A percentile compares a stretch with the other conserved stretches of the same genome.
Conservation (phyloP, 2,888 invertebrate species). For the Cerceris ruficornis region DNA sequence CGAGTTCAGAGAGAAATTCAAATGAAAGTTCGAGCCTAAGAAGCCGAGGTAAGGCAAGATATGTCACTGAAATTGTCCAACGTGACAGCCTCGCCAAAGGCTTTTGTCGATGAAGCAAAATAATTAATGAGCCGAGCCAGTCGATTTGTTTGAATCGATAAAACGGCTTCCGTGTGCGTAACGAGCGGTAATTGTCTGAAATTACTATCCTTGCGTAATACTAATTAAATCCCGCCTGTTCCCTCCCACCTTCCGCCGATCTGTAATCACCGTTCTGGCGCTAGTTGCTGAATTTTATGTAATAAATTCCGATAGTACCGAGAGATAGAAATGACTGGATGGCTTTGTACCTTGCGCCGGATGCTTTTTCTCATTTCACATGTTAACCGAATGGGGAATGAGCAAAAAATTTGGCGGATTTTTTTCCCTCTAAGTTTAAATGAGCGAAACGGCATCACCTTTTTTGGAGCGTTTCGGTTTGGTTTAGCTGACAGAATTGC, state of each 20-base stretch:
- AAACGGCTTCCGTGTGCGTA: slow-evolving; percentile 35
- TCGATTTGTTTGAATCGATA: slow-evolving; percentile 57
- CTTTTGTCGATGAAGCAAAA: slow-evolving; percentile 60
- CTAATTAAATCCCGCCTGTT: slow-evolving; percentile 39
- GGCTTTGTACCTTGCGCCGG: too few species aligned
- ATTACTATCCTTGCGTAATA: slow-evolving; percentile 35
- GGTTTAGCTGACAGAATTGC: too few species aligned
- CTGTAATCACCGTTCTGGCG: slow-evolving; percentile 12
- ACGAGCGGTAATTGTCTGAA: slow-evolving; percentile 44
- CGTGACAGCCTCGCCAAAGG: slow-evolving; percentile 40
- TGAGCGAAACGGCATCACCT: too few species aligned
- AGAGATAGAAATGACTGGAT: too few species aligned
- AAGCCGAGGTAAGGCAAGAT: slow-evolving; percentile 13
- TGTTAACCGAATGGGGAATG: too few species aligned
- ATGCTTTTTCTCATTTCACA: too few species aligned
- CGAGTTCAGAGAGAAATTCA: slow-evolving; percentile 13
- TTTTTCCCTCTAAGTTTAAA: too few species aligned
- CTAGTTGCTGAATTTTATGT: neutral
- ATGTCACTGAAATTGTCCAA: slow-evolving; percentile 44
- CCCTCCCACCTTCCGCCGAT: neutral
- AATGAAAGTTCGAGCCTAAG: slow-evolving; percentile 23
- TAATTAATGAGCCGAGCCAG: slow-evolving; percentile 56
- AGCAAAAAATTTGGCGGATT: too few species aligned
- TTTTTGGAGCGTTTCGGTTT: too few species aligned
- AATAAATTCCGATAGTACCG: neutral